Evolutionary conservation across 1,140 invertebrate species (phyloP).

Genomic region (Gerris buenoi): DNA sequence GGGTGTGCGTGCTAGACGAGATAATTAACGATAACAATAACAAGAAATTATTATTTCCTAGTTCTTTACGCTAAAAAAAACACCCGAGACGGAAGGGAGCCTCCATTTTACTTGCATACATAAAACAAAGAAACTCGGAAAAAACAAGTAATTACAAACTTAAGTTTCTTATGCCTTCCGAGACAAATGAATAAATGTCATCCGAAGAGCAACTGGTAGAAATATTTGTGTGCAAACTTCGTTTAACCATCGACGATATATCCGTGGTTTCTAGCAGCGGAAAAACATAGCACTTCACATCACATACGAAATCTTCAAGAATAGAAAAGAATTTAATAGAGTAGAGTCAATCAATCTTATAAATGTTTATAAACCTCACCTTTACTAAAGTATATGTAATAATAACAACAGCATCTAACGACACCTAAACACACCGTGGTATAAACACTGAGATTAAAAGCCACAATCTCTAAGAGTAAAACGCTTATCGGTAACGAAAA

Average conservation of each 20-base stretch:
- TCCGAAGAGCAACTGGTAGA: not conserved
- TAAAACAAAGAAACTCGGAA: too few relatives aligned
- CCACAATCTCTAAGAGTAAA: not conserved
- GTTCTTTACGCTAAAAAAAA: too few relatives aligned
- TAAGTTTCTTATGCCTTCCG: not conserved
- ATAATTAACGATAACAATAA: too few relatives aligned
- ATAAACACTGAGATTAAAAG: not conserved
- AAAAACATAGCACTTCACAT: too few relatives aligned
- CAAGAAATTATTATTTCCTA: too few relatives aligned
- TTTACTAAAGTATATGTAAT: not conserved
- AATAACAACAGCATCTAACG: not conserved
- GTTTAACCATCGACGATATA: too few relatives aligned
- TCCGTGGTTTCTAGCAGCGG: too few relatives aligned
- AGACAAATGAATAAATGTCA: conserved; percentile 6
- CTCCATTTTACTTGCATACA: too few relatives aligned
- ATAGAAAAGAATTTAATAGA: not conserved
- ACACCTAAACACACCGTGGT: not conserved
- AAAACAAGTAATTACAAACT: too few relatives aligned
- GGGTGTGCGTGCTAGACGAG: too few relatives aligned
- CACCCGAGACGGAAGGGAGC: too few relatives aligned
- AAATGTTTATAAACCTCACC: not conserved
- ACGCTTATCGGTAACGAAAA: not conserved
- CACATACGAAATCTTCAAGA: not conserved
- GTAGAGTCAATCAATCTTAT: not conserved
- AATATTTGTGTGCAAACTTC: too few relatives aligned